Conservation (phyloP, 1,140 invertebrate species). For the Saxidomus purpurata region DNA sequence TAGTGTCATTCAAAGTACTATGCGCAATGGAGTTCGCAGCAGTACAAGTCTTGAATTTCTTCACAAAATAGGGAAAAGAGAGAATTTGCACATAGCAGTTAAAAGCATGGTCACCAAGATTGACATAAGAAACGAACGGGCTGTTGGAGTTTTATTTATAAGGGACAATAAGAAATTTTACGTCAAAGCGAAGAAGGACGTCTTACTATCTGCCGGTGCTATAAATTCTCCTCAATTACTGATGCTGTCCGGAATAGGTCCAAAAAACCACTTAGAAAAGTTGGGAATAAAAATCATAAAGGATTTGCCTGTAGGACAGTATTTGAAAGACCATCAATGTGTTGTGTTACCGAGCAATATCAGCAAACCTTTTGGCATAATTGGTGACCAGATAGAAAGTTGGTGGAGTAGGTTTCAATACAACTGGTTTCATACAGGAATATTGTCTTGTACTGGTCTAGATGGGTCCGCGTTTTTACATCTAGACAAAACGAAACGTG, state of each 20-base stretch:
- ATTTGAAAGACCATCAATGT: conserved; percentile 67
- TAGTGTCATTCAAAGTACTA: conserved; percentile 13
- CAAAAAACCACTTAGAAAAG: neutral
- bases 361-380: neutral
- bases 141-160: conserved; percentile 25
- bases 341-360: conserved; percentile 12
- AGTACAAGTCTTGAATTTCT: conserved; percentile 47
- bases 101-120: conserved; percentile 32
- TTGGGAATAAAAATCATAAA: conserved; percentile 7
- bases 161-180: neutral
- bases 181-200: neutral
- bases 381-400: neutral
- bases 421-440: neutral
- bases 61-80: neutral
- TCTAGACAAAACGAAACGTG: neutral
- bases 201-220: conserved; percentile 19
- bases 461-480: conserved; percentile 52
- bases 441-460: neutral
- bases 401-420: neutral
- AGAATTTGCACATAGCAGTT: conserved; percentile 33
- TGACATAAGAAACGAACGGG: neutral
- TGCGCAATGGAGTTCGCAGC: conserved; percentile 40
- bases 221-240: conserved; percentile 70
- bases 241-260: conserved; percentile 92
- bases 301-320: conserved; percentile 67